Evolutionary conservation across 2,797 vertebrate genomes (phyloP).

Genomic region (Pempheris klunzingeri): DNA sequence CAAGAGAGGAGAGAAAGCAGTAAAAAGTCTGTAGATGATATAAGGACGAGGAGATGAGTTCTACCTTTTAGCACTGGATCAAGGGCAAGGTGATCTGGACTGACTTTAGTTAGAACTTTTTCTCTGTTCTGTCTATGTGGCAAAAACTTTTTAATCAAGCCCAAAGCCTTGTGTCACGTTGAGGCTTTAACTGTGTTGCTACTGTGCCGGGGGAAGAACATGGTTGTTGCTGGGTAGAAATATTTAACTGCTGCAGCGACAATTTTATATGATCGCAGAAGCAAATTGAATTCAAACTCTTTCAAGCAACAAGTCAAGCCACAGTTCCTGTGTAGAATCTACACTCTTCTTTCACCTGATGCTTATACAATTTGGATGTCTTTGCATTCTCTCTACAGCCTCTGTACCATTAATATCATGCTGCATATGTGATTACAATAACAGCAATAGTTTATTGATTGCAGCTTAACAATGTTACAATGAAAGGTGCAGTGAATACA

Average conservation of each 20-base stretch:
- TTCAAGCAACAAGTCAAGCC: slow-evolving; percentile 54
- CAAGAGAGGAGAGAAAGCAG: slow-evolving; percentile 70
- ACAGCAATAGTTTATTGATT: background rate
- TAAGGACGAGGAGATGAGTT: slow-evolving; percentile 78
- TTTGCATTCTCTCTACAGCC: background rate
- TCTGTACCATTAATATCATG: background rate
- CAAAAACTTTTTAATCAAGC: slow-evolving; percentile 77
- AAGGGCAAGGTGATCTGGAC: slow-evolving; percentile 80
- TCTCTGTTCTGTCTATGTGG: slow-evolving; percentile 61
- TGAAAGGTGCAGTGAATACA: background rate
- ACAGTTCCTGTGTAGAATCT: slow-evolving; percentile 4
- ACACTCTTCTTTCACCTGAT: background rate
- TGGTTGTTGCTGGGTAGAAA: slow-evolving; percentile 78
- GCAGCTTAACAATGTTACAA: background rate
- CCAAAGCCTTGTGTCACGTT: slow-evolving; percentile 60
- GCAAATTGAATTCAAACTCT: slow-evolving; percentile 41
- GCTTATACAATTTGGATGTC: slow-evolving; percentile 11
- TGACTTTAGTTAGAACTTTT: slow-evolving; percentile 75
- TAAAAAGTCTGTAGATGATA: slow-evolving; percentile 83
- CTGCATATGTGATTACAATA: background rate
- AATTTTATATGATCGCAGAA: slow-evolving; percentile 37
- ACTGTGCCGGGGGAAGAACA: slow-evolving; percentile 53
- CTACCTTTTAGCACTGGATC: slow-evolving; percentile 77
- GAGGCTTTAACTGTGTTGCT: slow-evolving; percentile 61
- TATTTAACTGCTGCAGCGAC: slow-evolving; percentile 41